Evolutionary conservation across 2,797 vertebrate genomes (phyloP), one percentile per base, ranked within the genome.

Genomic region (Karalla daura): DNA sequence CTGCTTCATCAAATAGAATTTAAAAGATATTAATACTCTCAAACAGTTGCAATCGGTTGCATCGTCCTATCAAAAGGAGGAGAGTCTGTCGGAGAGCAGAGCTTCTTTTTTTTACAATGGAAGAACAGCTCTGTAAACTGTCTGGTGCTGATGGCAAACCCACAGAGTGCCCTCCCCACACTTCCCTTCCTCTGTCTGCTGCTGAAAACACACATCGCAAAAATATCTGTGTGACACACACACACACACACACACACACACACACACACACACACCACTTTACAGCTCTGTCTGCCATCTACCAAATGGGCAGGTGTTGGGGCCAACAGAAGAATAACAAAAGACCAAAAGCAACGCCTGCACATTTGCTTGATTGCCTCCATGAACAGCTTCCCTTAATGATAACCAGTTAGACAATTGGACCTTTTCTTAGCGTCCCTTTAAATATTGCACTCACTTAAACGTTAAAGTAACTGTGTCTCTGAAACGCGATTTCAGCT

Each of bases 251-350:
- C 39, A 41, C 18, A 39, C 36, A 39, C 36, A 39, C 58, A 43
- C 54, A 71, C 44, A 80, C 23, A 55, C 32, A 40, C 44, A 80
- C 20, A 55, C 32, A 35, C 27, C 8, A 7, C 10, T 77, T 84
- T 73, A 76, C 51, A 43, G 70, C 52, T 54, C 27, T n/a, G n/a
- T 49, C 47, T 62, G 33, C 51, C 32, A 74, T 66, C 59, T 40
- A 50, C 74, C 89, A 90, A 86, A 87, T 82, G 87, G 80, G 49
- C 70, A 79, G 67, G 86, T 78, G 86, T 83, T 52, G 49, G 46
- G 36, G 14, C 54, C 53, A 30, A 63, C 68, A 52, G 25, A 63
- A 56, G 50, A 69, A 51, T 69, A 69, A 51, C 71, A 82, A 63
- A 70, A 62, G 36, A 51, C 52, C 62, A 70, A 72, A 77, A 54